A percentile compares a stretch with the other conserved stretches of the same genome.
Conservation (phyloP, 2,797 vertebrate species). For the Bufotes viridis region DNA sequence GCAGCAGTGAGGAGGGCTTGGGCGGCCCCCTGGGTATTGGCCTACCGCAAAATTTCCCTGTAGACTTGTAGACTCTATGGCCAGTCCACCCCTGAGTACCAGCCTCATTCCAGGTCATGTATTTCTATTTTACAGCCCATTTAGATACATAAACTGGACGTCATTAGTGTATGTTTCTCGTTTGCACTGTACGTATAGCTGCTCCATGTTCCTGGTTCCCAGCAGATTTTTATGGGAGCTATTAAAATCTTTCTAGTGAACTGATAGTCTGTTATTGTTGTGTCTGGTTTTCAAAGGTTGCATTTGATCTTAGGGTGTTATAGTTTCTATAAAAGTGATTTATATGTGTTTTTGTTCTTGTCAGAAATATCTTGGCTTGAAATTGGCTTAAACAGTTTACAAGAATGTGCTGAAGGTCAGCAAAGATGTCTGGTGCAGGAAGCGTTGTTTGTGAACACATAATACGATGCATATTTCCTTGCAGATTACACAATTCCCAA, state of each 20-base stretch:
- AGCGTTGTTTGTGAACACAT: slow-evolving; percentile 70
- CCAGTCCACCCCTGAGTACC: too few relatives aligned
- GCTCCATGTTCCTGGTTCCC: slow-evolving; percentile 16
- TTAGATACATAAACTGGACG: not conserved
- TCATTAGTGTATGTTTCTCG: not conserved
- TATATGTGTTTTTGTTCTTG: slow-evolving; percentile 61
- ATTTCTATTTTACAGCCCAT: slow-evolving; percentile 2
- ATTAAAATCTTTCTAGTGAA: slow-evolving; percentile 68
- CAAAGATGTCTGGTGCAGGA: slow-evolving; percentile 61
- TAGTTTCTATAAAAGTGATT: slow-evolving; percentile 66
- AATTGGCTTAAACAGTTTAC: slow-evolving; percentile 65
- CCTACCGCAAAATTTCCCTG: too few relatives aligned
- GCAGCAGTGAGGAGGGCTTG: too few relatives aligned
- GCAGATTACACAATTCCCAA: slow-evolving; percentile 59
- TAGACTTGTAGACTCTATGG: too few relatives aligned
- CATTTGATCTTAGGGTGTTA: slow-evolving; percentile 59
- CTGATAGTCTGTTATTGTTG: slow-evolving; percentile 70
- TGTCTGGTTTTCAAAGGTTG: slow-evolving; percentile 68
- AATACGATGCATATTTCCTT: slow-evolving; percentile 67
- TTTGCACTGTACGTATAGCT: not conserved
- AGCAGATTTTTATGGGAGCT: slow-evolving; percentile 63
- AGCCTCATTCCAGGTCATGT: too few relatives aligned
- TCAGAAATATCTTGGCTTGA: slow-evolving; percentile 64
- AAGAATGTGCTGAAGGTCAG: slow-evolving; percentile 66
- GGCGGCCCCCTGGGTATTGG: too few relatives aligned